Conservation (phyloP, 2,113 vertebrate genomes). For the Phodopus roborovskii region DNA sequence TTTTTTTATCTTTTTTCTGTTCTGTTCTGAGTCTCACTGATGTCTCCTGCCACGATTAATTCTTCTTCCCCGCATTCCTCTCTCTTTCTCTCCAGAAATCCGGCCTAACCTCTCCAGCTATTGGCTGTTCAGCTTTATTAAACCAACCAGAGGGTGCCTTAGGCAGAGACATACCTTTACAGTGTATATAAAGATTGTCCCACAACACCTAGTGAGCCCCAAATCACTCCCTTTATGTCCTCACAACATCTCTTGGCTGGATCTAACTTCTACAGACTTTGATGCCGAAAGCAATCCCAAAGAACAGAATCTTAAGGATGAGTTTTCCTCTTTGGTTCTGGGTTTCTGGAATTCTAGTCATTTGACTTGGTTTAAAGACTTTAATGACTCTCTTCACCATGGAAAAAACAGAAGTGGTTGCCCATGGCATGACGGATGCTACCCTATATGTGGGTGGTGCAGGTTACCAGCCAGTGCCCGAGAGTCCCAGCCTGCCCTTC, state of each 20-base stretch:
- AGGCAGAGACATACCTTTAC: neutral
- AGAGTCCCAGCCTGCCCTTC: neutral
- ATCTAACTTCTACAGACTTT: neutral
- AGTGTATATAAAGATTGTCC: too few relatives aligned
- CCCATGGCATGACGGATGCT: neutral
- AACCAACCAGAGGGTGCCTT: neutral
- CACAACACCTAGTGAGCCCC: neutral
- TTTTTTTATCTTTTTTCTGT: neutral
- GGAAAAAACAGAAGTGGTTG: neutral
- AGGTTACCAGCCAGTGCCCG: neutral
- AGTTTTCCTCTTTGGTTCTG: slow-evolving; percentile 1
- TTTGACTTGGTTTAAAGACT: neutral
- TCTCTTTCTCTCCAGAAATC: neutral
- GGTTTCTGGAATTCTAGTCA: neutral
- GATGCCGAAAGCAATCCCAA: neutral
- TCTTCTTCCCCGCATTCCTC: neutral
- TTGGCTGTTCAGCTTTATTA: neutral
- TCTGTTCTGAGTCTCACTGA: neutral
- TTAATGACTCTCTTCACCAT: too few relatives aligned
- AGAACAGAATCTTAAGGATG: neutral
- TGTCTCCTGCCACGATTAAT: neutral
- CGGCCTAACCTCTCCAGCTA: neutral
- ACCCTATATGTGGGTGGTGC: neutral
- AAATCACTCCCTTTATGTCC: neutral
- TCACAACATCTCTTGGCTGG: neutral